Percentiles rank a stretch among this genome's conserved stretches.
Evolutionary conservation across 2,888 invertebrate species (phyloP).

Genomic region (Cephus pulcher): DNA sequence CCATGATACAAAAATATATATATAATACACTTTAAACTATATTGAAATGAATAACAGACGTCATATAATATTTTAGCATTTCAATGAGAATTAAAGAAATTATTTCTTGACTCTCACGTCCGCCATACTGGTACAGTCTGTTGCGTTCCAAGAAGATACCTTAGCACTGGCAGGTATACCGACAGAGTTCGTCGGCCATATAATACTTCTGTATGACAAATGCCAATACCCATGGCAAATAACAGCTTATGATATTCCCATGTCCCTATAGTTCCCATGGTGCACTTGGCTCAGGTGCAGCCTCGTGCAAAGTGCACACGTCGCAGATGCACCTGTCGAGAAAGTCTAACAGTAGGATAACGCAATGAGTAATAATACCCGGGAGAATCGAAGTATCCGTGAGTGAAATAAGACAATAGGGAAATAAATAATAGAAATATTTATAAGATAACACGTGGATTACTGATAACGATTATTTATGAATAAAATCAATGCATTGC

Average conservation of each 20-base stretch:
- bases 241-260: conserved; percentile 14
- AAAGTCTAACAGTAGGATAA: background rate
- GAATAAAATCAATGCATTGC: background rate
- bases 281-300: background rate
- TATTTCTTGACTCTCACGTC: background rate
- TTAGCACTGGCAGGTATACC: background rate
- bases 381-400: background rate
- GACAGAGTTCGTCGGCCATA: conserved; percentile 44
- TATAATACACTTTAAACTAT: background rate
- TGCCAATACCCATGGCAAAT: conserved; percentile 53
- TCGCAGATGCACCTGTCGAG: background rate
- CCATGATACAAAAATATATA: background rate
- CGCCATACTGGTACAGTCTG: background rate
- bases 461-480: background rate
- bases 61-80: background rate
- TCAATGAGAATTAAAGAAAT: background rate
- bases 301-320: background rate
- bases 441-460: background rate
- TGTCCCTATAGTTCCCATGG: background rate
- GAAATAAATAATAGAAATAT: background rate
- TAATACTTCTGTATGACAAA: conserved; percentile 53
- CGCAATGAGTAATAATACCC: background rate
- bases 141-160: conserved; percentile 1
- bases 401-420: background rate
- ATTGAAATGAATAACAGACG: background rate